Evolutionary conservation across 2,113 vertebrate genomes (phyloP).

Genomic region (Dermatemys mawii): DNA sequence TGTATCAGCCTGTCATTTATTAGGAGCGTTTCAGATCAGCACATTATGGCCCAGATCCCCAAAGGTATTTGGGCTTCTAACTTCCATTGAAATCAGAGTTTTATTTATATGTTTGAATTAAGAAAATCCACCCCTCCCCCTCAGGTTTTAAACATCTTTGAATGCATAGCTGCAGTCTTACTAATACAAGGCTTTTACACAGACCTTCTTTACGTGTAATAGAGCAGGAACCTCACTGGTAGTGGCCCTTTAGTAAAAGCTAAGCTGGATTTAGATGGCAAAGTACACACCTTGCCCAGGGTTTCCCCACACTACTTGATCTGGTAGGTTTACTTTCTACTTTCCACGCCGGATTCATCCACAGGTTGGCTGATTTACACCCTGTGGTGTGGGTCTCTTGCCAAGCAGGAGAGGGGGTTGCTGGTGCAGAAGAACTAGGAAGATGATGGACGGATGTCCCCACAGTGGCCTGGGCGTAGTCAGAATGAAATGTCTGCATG

Average conservation of each 20-base stretch:
- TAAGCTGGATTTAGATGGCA: neutral
- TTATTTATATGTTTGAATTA: neutral
- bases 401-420: conserved; percentile 23
- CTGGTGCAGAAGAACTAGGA: neutral
- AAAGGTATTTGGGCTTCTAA: too few species aligned
- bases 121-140: fast-evolving
- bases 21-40: too few species aligned
- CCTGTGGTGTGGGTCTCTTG: neutral
- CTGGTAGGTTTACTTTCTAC: conserved; percentile 19
- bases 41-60: too few species aligned
- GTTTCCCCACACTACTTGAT: conserved; percentile 5
- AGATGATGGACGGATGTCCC: neutral
- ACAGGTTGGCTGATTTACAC: conserved; percentile 14
- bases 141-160: neutral
- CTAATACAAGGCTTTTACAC: too few species aligned
- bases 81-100: neutral
- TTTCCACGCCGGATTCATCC: conserved; percentile 19
- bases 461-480: neutral
- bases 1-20: too few species aligned
- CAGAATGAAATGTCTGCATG: fast-evolving
- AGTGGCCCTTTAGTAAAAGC: neutral
- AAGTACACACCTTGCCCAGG: fast-evolving
- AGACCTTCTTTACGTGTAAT: neutral
- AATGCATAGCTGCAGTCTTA: neutral
- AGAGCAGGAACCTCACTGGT: neutral